Conservation (phyloP, 1,140 invertebrate species). For the Plutomurus gul region DNA sequence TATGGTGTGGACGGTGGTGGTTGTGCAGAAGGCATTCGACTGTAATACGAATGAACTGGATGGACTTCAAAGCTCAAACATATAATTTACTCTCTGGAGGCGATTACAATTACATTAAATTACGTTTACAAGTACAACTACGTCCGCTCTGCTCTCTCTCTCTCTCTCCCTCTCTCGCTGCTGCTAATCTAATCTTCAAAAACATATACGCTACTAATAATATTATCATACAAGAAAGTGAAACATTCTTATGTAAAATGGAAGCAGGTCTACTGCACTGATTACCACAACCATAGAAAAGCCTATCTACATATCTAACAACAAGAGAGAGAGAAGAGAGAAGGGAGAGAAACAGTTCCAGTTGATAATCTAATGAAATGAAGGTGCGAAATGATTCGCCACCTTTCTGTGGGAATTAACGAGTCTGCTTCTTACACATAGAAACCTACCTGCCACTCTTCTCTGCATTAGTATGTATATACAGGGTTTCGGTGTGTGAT, state of each 20-base stretch:
- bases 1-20: too few relatives aligned
- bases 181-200: not conserved
- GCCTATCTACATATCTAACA: not conserved
- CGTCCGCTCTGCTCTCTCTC: not conserved
- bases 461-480: not conserved
- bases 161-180: too few relatives aligned
- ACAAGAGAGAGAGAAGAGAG: not conserved
- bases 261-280: not conserved
- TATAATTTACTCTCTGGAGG: not conserved
- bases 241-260: not conserved
- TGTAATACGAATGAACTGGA: not conserved
- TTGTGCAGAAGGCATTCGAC: not conserved
- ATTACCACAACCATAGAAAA: not conserved
- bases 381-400: constrained; percentile 8
- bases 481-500: too few relatives aligned
- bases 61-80: not conserved
- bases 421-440: not conserved
- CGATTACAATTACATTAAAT: constrained; percentile 6
- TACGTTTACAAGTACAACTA: not conserved
- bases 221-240: not conserved
- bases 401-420: not conserved
- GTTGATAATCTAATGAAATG: not conserved
- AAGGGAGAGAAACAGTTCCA: not conserved
- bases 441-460: not conserved
- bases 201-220: not conserved